Evolutionary conservation across 2,113 vertebrate genomes (phyloP).

Genomic region (Pantherophis guttatus): DNA sequence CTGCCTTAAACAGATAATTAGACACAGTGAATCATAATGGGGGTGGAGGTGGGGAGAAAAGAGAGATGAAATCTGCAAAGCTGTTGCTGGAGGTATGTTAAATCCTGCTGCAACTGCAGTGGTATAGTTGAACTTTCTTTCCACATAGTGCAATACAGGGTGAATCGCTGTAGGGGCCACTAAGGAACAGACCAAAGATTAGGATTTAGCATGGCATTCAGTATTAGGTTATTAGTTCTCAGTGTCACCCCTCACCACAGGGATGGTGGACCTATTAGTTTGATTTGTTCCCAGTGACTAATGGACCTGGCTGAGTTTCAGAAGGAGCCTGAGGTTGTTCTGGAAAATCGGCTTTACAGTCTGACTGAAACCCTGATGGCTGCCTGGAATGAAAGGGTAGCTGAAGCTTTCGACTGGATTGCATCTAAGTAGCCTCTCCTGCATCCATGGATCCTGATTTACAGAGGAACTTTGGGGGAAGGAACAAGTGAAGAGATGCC

Average conservation of each 20-base stretch:
- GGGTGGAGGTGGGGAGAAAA: not conserved
- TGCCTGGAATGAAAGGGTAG: not conserved
- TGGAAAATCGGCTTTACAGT: not conserved
- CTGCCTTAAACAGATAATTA: constrained; percentile 48
- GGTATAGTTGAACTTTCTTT: not conserved
- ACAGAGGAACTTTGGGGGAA: not conserved
- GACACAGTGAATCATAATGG: constrained; percentile 30
- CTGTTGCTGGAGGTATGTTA: not conserved
- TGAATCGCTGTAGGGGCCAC: not conserved
- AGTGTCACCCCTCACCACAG: not conserved
- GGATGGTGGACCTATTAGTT: not conserved
- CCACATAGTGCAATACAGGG: fast-evolving
- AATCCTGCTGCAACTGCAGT: constrained; percentile 1
- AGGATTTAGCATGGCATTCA: not conserved
- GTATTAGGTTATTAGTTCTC: not conserved
- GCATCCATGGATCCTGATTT: not conserved
- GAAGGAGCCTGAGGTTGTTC: not conserved
- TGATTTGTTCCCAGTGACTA: not conserved
- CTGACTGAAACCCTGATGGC: not conserved
- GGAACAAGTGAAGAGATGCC: not conserved
- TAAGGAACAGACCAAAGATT: not conserved
- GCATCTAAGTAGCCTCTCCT: not conserved
- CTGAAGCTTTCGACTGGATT: not conserved
- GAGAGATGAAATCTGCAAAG: not conserved
- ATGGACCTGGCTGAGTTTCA: not conserved